These are phyloP conservation scores for Drosophila buzzatii DNA, from an alignment of 2,888 invertebrate genomes.

Conservation along the genomic window DNA sequence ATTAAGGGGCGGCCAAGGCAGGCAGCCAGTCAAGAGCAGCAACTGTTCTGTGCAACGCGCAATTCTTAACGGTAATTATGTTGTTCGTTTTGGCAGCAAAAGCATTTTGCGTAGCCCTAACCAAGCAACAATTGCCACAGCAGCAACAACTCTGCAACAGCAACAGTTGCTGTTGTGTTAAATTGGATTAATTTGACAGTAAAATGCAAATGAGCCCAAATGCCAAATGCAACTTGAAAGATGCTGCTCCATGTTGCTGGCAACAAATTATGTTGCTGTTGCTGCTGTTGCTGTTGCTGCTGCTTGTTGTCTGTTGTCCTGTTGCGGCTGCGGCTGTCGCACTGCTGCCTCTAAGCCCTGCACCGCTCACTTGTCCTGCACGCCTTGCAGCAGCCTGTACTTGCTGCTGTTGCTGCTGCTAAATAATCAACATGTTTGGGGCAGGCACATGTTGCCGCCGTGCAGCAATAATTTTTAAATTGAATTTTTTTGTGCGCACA, in stretches of 20 bases:
- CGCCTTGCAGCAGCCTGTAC: constrained; percentile 38
- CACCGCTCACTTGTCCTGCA: constrained; percentile 36
- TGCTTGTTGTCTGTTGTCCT: background rate
- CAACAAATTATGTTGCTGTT: constrained; percentile 76
- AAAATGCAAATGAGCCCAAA: constrained; percentile 81
- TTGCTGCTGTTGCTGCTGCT: constrained; percentile 60
- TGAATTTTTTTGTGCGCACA: constrained; percentile 72
- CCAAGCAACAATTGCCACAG: constrained; percentile 27
- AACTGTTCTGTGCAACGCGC: constrained; percentile 54
- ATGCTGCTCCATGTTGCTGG: constrained; percentile 64
- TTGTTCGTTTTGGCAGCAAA: constrained; percentile 80
- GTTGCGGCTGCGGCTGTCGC: constrained; percentile 15
- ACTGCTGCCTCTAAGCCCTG: background rate
- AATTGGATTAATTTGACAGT: constrained; percentile 81
- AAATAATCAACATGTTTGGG: constrained; percentile 78
- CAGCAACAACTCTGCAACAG: background rate
- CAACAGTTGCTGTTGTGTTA: constrained; percentile 60
- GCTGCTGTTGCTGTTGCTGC: constrained; percentile 46
- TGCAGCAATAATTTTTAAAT: constrained; percentile 81
- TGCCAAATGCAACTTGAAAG: constrained; percentile 65
- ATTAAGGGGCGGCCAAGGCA: constrained; percentile 61
- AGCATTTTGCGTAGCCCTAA: constrained; percentile 79
- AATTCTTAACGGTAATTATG: constrained; percentile 82
- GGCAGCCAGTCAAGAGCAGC: too few relatives aligned
- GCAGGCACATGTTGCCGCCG: constrained; percentile 66